phyloP scores from a whole-genome alignment of 2,113 vertebrate species.

The Pogonocichla stellata region DNA sequence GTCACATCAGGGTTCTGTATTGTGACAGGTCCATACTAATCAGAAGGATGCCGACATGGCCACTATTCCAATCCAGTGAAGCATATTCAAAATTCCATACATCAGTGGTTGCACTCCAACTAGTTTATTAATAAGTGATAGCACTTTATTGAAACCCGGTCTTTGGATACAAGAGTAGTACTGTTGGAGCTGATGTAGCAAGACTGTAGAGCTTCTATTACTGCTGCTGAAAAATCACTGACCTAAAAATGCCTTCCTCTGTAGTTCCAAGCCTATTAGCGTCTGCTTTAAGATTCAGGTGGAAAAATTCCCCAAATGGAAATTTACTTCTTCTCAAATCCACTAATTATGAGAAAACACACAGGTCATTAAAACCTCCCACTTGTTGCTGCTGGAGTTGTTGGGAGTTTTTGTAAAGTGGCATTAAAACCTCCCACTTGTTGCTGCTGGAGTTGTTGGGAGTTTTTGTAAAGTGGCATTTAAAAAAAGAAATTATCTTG shows the following conservation, averaged over 20 bases:
- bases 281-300: conserved; percentile 59
- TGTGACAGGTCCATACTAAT: conserved; percentile 33
- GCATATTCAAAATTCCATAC: conserved; percentile 54
- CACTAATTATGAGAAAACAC: conserved; percentile 48
- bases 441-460: neutral
- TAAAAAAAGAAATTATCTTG: neutral
- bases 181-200: conserved; percentile 48
- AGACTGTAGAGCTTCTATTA: conserved; percentile 42
- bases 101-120: conserved; percentile 35
- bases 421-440: conserved; percentile 46
- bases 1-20: conserved; percentile 27
- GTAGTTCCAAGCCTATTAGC: conserved; percentile 49
- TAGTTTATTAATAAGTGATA: conserved; percentile 59
- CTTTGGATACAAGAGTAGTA: conserved; percentile 48
- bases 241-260: conserved; percentile 64
- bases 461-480: neutral
- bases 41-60: neutral
- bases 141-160: conserved; percentile 10
- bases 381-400: conserved; percentile 1
- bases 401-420: neutral
- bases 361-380: conserved; percentile 10
- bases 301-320: conserved; percentile 54
- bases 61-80: conserved; percentile 28
- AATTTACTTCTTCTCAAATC: conserved; percentile 47
- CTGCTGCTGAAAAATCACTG: conserved; percentile 46